A percentile compares a stretch with the other conserved stretches of the same genome.
These are phyloP conservation scores for Gymnoscopelus braueri DNA, from an alignment of 2,797 vertebrate species.

Conservation along the genomic window DNA sequence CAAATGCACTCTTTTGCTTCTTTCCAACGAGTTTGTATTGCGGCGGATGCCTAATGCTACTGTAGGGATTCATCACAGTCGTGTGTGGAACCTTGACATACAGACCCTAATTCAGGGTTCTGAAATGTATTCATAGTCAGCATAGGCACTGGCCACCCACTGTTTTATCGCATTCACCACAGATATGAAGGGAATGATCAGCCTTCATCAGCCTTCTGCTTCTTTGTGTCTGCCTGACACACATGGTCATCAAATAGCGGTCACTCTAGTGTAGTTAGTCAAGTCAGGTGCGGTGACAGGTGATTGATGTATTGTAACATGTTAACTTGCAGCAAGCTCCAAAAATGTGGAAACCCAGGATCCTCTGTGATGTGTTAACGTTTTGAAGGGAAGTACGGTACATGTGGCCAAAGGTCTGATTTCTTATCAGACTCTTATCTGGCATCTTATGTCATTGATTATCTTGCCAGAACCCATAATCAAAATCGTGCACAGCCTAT, in stretches of 20 bases:
- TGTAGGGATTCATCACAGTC: conserved; percentile 21
- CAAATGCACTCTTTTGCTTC: conserved; percentile 16
- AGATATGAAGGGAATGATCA: not conserved
- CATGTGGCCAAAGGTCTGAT: too few relatives aligned
- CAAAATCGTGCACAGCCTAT: too few relatives aligned
- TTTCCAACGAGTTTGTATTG: conserved; percentile 9
- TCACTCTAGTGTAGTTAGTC: conserved; percentile 5
- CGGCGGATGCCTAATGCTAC: conserved; percentile 52
- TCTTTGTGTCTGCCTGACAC: conserved; percentile 40
- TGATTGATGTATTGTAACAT: conserved; percentile 39
- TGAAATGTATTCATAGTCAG: conserved; percentile 40
- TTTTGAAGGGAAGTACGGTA: too few relatives aligned
- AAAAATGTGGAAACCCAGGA: conserved; percentile 32
- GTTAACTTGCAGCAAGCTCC: conserved; percentile 47
- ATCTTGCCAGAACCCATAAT: not conserved
- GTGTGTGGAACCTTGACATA: conserved; percentile 50
- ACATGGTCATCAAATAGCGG: conserved; percentile 40
- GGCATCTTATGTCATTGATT: not conserved
- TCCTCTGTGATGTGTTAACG: not conserved
- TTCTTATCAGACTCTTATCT: too few relatives aligned
- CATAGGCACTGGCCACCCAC: conserved; percentile 2
- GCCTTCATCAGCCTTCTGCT: not conserved
- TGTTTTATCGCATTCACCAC: not conserved
- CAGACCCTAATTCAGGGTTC: conserved; percentile 37
- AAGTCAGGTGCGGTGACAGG: conserved; percentile 43